Conservation (phyloP, 2,113 vertebrate genomes). For the Patagioenas fasciata region DNA sequence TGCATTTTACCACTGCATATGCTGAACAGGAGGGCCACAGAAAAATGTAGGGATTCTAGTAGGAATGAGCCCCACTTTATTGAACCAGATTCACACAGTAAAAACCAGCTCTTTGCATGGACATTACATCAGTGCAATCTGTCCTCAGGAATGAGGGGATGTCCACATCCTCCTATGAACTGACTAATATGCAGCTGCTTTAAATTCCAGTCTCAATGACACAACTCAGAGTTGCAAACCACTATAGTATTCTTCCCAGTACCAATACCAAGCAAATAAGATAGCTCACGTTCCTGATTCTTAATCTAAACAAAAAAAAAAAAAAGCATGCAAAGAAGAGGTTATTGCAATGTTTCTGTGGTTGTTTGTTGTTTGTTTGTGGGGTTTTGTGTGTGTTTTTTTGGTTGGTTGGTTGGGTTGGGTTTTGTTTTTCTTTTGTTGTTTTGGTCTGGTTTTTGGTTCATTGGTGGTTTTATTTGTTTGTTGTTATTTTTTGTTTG, state of each 20-base stretch:
- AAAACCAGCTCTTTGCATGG: background rate
- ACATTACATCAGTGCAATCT: background rate
- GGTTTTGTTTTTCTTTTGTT: too few relatives aligned
- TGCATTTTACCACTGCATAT: background rate
- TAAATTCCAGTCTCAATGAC: background rate
- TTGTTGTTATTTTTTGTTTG: too few relatives aligned
- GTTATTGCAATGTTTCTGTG: background rate
- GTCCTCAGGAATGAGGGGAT: background rate
- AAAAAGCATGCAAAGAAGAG: background rate
- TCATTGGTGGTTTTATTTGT: too few relatives aligned
- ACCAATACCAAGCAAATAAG: background rate
- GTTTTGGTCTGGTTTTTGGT: too few relatives aligned
- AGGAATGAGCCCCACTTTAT: background rate
- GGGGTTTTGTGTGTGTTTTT: too few relatives aligned
- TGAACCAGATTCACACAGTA: background rate
- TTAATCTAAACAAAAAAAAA: background rate
- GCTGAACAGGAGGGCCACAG: background rate
- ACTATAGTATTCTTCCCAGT: background rate
- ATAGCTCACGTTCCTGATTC: background rate
- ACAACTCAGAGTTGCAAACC: background rate
- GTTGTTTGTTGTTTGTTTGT: background rate
- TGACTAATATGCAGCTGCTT: background rate
- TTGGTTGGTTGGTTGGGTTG: too few relatives aligned
- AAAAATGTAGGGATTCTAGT: background rate
- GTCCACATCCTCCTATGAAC: background rate